Evolutionary conservation across 2,888 invertebrate species (phyloP).

Genomic region (Aphidius colemani): DNA sequence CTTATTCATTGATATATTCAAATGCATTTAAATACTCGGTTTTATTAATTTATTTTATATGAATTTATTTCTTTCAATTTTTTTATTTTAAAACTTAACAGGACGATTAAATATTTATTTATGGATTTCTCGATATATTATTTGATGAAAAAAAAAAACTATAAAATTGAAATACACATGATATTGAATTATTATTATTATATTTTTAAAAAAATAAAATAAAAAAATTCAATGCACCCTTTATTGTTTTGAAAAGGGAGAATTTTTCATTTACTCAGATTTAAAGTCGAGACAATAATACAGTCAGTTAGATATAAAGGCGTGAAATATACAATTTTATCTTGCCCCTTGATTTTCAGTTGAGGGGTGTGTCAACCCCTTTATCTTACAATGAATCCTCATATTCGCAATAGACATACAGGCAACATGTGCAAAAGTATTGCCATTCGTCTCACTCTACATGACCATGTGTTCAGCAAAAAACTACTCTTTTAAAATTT

Average conservation of each 20-base stretch:
- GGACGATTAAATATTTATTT: too few relatives aligned
- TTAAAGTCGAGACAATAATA: slow-evolving; percentile 45
- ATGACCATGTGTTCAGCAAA: slow-evolving; percentile 3
- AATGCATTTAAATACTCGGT: too few relatives aligned
- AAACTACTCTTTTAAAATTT: slow-evolving; percentile 22
- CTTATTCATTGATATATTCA: too few relatives aligned
- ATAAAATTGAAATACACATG: too few relatives aligned
- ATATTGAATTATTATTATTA: neutral
- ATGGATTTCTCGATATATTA: too few relatives aligned
- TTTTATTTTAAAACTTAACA: too few relatives aligned
- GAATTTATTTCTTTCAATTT: too few relatives aligned
- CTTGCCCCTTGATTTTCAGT: neutral
- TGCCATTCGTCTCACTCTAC: slow-evolving; percentile 19
- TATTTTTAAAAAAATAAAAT: neutral
- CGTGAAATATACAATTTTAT: slow-evolving; percentile 15
- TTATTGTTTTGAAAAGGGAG: slow-evolving; percentile 29
- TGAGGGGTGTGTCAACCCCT: neutral
- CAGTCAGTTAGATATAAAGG: slow-evolving; percentile 3
- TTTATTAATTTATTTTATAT: too few relatives aligned
- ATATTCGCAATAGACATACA: slow-evolving; percentile 35
- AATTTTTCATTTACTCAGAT: slow-evolving; percentile 55
- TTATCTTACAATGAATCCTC: neutral
- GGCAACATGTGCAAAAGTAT: slow-evolving; percentile 51
- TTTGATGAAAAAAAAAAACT: too few relatives aligned
- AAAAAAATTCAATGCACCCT: slow-evolving; percentile 34